phyloP scores from a whole-genome alignment of 2,888 invertebrate species.

The Lymantria monacha region DNA sequence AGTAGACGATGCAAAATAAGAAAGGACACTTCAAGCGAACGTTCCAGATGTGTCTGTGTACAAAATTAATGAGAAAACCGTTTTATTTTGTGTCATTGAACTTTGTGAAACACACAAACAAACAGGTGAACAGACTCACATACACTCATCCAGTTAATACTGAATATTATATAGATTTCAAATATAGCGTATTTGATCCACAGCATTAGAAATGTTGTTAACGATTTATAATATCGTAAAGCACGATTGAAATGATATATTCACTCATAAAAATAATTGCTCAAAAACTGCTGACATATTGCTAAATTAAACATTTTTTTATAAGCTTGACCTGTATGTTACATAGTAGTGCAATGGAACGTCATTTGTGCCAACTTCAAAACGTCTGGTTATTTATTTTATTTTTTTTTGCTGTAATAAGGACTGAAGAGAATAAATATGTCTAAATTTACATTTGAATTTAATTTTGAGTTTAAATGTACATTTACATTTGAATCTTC shows the following conservation, averaged over 20 bases:
- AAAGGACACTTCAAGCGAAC: conserved; percentile 31
- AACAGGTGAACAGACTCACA: conserved; percentile 56
- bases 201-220: conserved; percentile 12
- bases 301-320: background rate
- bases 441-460: too few relatives aligned
- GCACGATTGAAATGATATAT: conserved; percentile 3
- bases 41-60: conserved; percentile 45
- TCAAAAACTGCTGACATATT: background rate
- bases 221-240: conserved; percentile 15
- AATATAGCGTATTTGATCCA: background rate
- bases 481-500: too few relatives aligned
- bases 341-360: too few relatives aligned
- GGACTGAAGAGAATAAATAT: too few relatives aligned
- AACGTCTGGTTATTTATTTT: too few relatives aligned
- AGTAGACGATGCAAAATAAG: conserved; percentile 25
- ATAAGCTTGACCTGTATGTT: too few relatives aligned
- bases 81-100: conserved; percentile 58
- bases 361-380: too few relatives aligned
- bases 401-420: too few relatives aligned
- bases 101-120: conserved; percentile 41
- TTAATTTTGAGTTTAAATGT: too few relatives aligned
- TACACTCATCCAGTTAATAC: conserved; percentile 28
- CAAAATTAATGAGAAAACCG: conserved; percentile 49
- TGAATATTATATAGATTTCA: background rate
- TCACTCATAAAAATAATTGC: background rate